These are phyloP conservation scores for Ridgeia piscesae DNA, from an alignment of 1,140 invertebrate genomes.

Conservation along the genomic window DNA sequence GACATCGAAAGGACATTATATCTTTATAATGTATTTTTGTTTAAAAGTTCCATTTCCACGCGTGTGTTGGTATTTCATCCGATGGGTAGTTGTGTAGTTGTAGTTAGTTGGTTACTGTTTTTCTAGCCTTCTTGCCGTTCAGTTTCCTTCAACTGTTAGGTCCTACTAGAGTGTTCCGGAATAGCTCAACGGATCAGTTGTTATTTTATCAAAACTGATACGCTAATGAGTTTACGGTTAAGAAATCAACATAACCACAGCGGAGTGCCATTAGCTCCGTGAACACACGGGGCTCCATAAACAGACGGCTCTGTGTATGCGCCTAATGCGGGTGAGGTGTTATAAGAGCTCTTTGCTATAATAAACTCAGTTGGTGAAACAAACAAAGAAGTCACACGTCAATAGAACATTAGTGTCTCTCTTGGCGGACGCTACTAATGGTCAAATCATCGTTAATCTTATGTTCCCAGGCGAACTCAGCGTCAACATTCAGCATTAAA, in stretches of 20 bases:
- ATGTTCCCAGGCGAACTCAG: not conserved
- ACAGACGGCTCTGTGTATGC: not conserved
- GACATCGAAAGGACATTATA: not conserved
- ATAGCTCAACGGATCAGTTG: not conserved
- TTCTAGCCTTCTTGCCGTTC: not conserved
- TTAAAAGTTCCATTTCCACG: not conserved
- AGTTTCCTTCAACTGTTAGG: not conserved
- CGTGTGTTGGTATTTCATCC: not conserved
- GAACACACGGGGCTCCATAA: not conserved
- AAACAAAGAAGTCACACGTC: not conserved
- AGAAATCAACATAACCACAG: not conserved
- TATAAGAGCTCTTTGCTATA: not conserved
- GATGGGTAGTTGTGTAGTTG: not conserved
- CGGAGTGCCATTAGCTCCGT: not conserved
- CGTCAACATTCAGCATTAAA: not conserved
- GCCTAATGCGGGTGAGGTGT: not conserved
- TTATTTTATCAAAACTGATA: not conserved
- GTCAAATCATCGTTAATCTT: not conserved
- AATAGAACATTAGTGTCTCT: not conserved
- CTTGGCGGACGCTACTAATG: not conserved
- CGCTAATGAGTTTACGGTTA: not conserved
- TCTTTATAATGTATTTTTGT: not conserved
- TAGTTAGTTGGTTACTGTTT: not conserved
- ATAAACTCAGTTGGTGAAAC: not conserved
- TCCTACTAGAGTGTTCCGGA: not conserved